Conservation (phyloP, 2,797 vertebrate species). For the Macrochelys suwanniensis region DNA sequence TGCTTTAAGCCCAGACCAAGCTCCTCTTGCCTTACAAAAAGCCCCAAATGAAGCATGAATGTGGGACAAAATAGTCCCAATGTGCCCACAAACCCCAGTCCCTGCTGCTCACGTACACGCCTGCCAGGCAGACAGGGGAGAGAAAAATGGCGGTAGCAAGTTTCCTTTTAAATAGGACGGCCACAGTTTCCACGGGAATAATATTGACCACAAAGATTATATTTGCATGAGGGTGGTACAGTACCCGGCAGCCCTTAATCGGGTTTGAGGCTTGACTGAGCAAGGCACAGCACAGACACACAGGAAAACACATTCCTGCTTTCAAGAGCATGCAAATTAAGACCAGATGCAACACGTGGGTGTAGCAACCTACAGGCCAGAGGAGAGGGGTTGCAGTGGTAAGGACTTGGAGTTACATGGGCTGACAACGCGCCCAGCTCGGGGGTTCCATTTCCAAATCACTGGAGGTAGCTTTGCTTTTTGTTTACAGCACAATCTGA, state of each 20-base stretch:
- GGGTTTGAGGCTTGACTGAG: background rate
- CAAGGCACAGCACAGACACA: background rate
- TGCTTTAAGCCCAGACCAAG: background rate
- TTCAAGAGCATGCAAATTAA: background rate
- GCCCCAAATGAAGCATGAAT: background rate
- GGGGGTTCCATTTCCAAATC: constrained; percentile 55
- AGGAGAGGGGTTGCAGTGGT: constrained; percentile 22
- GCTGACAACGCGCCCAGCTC: background rate
- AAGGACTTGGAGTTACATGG: background rate
- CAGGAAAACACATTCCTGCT: background rate
- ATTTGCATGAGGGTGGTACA: accelerated
- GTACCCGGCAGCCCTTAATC: background rate
- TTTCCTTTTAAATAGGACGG: background rate
- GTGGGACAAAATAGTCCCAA: background rate
- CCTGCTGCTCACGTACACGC: background rate
- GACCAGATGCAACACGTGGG: constrained; percentile 40
- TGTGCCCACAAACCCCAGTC: background rate
- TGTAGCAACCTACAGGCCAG: background rate
- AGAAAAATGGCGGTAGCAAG: too few relatives aligned
- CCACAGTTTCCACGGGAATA: background rate
- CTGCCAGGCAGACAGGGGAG: background rate
- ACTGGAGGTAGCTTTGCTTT: constrained; percentile 52
- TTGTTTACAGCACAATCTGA: constrained; percentile 63
- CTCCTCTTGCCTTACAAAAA: background rate
- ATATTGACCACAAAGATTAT: background rate